Conservation (phyloP, 2,888 invertebrate species). For the Petrolisthes manimaculis region DNA sequence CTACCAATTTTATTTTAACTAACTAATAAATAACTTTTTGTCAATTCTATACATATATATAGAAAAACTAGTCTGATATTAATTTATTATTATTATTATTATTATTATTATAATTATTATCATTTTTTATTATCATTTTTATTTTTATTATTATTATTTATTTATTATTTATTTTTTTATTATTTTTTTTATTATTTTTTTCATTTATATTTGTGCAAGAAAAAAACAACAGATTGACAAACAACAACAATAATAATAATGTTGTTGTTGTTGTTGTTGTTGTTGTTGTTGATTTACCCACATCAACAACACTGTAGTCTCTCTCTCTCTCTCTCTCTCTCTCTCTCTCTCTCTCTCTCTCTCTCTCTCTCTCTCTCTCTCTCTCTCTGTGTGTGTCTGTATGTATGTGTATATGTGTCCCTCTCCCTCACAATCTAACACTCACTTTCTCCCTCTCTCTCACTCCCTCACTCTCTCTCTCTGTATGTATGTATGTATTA, state of each 20-base stretch:
- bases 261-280: not conserved
- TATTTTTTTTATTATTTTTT: conserved; percentile 12
- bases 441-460: too few relatives aligned
- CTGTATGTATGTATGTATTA: too few relatives aligned
- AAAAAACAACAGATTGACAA: not conserved
- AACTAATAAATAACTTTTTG: too few relatives aligned
- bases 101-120: conserved; percentile 20
- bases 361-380: too few relatives aligned
- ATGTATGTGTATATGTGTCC: too few relatives aligned
- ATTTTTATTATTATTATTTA: not conserved
- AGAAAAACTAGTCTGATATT: not conserved
- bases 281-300: not conserved
- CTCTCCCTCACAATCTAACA: too few relatives aligned
- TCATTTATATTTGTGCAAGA: not conserved
- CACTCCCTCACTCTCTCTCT: too few relatives aligned
- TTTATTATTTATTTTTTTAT: not conserved
- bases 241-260: not conserved
- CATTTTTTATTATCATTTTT: not conserved
- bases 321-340: too few relatives aligned
- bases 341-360: too few relatives aligned
- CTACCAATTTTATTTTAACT: too few relatives aligned
- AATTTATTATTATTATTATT: conserved; percentile 11
- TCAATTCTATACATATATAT: not conserved
- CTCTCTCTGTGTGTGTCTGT: too few relatives aligned
- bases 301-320: not conserved